Evolutionary conservation across 2,113 vertebrate species (phyloP), one percentile per base, ranked within the genome.

Genomic region (Myiagra hebetior): DNA sequence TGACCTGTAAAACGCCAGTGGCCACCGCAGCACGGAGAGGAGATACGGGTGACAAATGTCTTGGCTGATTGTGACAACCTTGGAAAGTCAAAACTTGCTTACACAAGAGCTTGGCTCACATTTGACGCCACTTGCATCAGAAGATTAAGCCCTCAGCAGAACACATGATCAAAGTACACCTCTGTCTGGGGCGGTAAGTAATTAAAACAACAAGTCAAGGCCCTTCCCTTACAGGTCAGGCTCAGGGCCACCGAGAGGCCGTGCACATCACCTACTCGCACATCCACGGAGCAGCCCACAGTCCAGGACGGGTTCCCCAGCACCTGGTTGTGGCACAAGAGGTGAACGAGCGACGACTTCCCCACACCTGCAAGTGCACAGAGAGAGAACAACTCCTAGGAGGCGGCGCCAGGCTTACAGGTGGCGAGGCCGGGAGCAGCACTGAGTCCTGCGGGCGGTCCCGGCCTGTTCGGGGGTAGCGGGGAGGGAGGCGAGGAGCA

Each of bases 281-380:
- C 99, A 91, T 99, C 99, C 97, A 99, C 99, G 1, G 99, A 99
- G 87, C 99, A 99, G 91, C 99, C 99, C 50, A 99, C 99, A 4
- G 99, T 99, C 99, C 99, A 99, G 1, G 99, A 99, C 3, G 99
- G 99, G 95, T 99, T 99, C 91, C 99, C 99, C 96, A 99, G 91
- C 64, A 99, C 99, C 69, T 99, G 99, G 96, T 99, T 99, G 63
- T 99, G 99, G 95, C 99, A 99, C 1, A 99, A 85, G 56, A 99
- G 98, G 93, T 99, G 99, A 79, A 99, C 99, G 53, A 99, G 98
- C 11, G 99, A 99, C 9, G 99, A 99, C 24, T 99, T 99, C 1
- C 99, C 99, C 26, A 99, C 99, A 93, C 99, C 99, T 99, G 95
- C 28, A 94, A 97, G 89, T 0, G 92, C n/a, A 97, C 7, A 95